Percentiles rank a stretch among this genome's conserved stretches.
These are phyloP conservation scores for Nymphalis io DNA, from an alignment of 1,140 invertebrate species.

Conservation along the genomic window DNA sequence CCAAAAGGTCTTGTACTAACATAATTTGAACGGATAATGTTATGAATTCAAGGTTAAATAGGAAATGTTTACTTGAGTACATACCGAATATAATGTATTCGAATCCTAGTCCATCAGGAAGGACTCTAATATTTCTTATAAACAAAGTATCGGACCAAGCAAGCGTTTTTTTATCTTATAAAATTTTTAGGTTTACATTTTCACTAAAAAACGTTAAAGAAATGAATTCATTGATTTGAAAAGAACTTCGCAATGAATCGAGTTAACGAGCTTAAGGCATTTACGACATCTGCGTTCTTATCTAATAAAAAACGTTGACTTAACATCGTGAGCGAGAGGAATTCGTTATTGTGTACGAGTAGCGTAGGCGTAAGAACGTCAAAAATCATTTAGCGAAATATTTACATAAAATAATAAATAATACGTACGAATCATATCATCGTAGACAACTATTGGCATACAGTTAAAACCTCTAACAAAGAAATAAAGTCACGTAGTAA, in stretches of 20 bases:
- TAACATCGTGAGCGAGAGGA: constrained; percentile 19
- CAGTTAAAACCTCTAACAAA: no score
- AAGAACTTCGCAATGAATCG: constrained; percentile 19
- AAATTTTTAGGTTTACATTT: not conserved
- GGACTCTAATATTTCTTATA: no score
- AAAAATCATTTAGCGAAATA: not conserved
- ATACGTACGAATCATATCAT: no score
- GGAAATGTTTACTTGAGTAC: no score
- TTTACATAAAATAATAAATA: not conserved
- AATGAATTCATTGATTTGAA: constrained; percentile 23
- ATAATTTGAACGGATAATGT: no score
- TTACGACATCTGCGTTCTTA: constrained; percentile 37
- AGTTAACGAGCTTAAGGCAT: constrained; percentile 36
- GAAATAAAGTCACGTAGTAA: no score
- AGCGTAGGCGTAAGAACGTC: constrained; percentile 13
- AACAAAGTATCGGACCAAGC: no score
- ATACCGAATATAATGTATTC: no score
- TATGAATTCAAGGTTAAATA: no score
- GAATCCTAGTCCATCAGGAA: no score
- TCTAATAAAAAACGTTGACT: constrained; percentile 33
- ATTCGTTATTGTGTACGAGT: constrained; percentile 8
- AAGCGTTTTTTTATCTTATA: not conserved
- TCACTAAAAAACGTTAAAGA: not conserved
- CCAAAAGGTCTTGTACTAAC: no score
- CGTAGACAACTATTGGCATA: no score